phyloP scores from a whole-genome alignment of 37 sponge, comb jelly and placozoan genomes.

The Sycon ciliatum region DNA sequence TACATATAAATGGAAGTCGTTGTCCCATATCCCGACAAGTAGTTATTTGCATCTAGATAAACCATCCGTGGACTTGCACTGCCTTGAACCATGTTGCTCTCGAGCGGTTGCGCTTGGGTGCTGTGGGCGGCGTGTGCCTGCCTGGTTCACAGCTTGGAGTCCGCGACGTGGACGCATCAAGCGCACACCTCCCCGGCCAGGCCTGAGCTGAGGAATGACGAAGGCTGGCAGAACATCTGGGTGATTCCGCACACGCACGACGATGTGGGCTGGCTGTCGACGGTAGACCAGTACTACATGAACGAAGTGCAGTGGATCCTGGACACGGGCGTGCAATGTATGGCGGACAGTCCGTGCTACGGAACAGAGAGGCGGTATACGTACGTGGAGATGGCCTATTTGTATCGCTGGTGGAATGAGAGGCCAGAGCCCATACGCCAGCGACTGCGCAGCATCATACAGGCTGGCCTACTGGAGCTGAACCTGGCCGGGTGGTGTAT shows the following conservation, averaged over 20 bases:
- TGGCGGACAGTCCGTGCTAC: conserved; percentile 32
- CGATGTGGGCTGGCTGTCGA: conserved; percentile 95
- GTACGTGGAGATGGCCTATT: conserved; percentile 11
- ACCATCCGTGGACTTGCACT: no score
- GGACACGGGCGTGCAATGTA: conserved; percentile 58
- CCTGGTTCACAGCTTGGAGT: no score
- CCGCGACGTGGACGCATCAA: no score
- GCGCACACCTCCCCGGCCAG: no score
- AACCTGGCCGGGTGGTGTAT: conserved; percentile 14
- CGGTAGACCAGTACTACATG: conserved; percentile 90
- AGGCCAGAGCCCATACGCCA: conserved; percentile 41
- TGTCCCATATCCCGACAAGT: no score
- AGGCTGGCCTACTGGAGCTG: background rate
- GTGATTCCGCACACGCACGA: conserved; percentile 97
- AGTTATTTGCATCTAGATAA: no score
- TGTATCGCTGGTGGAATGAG: conserved; percentile 12
- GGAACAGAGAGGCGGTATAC: conserved; percentile 49
- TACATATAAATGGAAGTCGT: no score
- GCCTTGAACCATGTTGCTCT: no score
- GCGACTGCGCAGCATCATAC: background rate
- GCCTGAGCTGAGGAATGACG: no score
- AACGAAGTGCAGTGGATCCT: conserved; percentile 81
- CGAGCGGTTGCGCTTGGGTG: no score
- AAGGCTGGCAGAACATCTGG: no score
- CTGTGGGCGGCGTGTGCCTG: no score